These are phyloP conservation scores for Tanypteryx hageni DNA, from an alignment of 2,888 invertebrate species.

Conservation along the genomic window DNA sequence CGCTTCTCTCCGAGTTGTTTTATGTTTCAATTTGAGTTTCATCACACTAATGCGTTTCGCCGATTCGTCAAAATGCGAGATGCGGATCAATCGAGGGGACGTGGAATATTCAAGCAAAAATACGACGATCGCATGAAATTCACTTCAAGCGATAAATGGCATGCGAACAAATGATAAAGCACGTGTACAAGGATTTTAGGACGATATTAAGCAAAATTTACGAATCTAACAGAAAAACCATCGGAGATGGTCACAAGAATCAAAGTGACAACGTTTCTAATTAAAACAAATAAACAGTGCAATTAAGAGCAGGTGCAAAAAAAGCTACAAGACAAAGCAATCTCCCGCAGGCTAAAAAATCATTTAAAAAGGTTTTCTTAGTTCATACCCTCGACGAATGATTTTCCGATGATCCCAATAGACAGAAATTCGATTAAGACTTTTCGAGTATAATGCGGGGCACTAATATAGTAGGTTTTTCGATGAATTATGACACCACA, in stretches of 20 bases:
- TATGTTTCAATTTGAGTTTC: constrained; percentile 27
- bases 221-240: neutral
- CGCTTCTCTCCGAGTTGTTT: neutral
- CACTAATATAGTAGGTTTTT: neutral
- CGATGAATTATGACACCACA: neutral
- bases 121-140: neutral
- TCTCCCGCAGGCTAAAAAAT: neutral
- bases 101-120: neutral
- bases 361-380: neutral
- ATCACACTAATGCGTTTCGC: constrained; percentile 41
- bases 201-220: neutral
- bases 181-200: too few species aligned
- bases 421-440: neutral
- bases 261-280: neutral
- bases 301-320: neutral
- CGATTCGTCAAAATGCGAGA: neutral
- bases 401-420: neutral
- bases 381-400: neutral
- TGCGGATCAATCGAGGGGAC: neutral
- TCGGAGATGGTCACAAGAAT: neutral
- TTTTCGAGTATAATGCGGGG: neutral
- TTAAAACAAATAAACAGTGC: neutral
- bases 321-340: neutral
- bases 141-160: neutral
- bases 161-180: neutral